Evolutionary conservation across 1,140 invertebrate genomes (phyloP).

Genomic region (Zaprionus camerounensis): DNA sequence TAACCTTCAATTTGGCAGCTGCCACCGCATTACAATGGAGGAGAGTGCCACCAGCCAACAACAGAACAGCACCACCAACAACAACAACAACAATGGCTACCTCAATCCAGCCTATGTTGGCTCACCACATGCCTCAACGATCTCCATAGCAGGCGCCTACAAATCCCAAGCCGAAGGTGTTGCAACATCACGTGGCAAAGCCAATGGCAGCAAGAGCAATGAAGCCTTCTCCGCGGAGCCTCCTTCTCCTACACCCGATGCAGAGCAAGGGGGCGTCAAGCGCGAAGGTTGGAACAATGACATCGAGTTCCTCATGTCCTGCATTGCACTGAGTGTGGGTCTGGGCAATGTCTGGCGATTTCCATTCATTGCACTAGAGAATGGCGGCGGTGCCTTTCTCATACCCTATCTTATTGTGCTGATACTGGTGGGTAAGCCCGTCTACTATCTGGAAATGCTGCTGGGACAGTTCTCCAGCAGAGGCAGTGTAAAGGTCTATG

Average conservation of each 20-base stretch:
- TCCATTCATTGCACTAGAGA: slow-evolving; percentile 93
- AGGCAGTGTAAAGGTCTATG: slow-evolving; percentile 89
- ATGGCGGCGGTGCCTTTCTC: slow-evolving; percentile 91
- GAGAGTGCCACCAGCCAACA: not conserved
- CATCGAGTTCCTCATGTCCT: slow-evolving; percentile 94
- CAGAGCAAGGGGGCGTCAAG: slow-evolving; percentile 26
- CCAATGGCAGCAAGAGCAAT: slow-evolving; percentile 31
- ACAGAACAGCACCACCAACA: slow-evolving; percentile 14
- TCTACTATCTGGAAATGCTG: slow-evolving; percentile 95
- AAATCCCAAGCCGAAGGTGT: slow-evolving; percentile 27
- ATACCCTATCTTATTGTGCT: slow-evolving; percentile 94
- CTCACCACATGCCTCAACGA: slow-evolving; percentile 61
- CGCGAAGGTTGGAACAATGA: slow-evolving; percentile 92
- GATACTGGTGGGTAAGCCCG: slow-evolving; percentile 92
- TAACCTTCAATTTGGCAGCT: slow-evolving; percentile 61
- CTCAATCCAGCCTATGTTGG: slow-evolving; percentile 70
- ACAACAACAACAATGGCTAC: slow-evolving; percentile 60
- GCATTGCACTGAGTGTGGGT: slow-evolving; percentile 95
- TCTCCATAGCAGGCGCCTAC: slow-evolving; percentile 77
- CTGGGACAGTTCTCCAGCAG: slow-evolving; percentile 91
- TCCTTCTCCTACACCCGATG: not conserved
- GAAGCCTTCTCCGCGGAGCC: not conserved
- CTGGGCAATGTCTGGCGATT: slow-evolving; percentile 89
- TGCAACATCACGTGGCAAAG: slow-evolving; percentile 4
- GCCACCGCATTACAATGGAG: slow-evolving; percentile 49